These are phyloP conservation scores for Anguilla rostrata DNA, from an alignment of 2,113 vertebrate species.

Conservation along the genomic window DNA sequence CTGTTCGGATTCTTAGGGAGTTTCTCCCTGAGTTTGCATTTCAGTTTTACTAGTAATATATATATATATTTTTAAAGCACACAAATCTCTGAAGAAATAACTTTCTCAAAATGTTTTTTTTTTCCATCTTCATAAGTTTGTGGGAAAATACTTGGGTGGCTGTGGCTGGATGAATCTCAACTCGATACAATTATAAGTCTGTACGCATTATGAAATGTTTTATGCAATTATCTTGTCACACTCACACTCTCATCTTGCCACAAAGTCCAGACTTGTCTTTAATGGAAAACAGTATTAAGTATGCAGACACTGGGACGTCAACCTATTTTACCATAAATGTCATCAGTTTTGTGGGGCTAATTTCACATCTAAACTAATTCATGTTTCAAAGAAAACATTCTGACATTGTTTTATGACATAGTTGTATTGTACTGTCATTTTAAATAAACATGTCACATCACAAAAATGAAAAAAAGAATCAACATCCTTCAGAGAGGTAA, in stretches of 20 bases:
- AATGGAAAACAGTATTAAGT: neutral
- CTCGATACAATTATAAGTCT: neutral
- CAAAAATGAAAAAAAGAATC: neutral
- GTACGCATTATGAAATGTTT: neutral
- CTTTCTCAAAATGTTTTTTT: neutral
- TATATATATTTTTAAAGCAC: neutral
- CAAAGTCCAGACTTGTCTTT: neutral
- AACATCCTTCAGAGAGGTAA: neutral
- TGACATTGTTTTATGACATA: neutral
- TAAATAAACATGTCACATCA: neutral
- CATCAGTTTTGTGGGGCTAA: neutral
- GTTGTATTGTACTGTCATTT: neutral
- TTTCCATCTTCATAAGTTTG: neutral
- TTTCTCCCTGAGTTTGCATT: neutral
- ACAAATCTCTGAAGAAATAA: neutral
- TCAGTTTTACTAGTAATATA: neutral
- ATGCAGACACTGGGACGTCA: neutral
- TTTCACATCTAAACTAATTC: neutral
- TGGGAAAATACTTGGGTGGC: neutral
- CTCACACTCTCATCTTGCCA: neutral
- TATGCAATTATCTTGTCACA: neutral
- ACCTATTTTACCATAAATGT: neutral
- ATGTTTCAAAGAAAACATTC: neutral
- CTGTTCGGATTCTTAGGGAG: too few relatives aligned
- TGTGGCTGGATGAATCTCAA: neutral